Conservation (phyloP, 2,888 invertebrate species). For the Galerucella calmariensis region DNA sequence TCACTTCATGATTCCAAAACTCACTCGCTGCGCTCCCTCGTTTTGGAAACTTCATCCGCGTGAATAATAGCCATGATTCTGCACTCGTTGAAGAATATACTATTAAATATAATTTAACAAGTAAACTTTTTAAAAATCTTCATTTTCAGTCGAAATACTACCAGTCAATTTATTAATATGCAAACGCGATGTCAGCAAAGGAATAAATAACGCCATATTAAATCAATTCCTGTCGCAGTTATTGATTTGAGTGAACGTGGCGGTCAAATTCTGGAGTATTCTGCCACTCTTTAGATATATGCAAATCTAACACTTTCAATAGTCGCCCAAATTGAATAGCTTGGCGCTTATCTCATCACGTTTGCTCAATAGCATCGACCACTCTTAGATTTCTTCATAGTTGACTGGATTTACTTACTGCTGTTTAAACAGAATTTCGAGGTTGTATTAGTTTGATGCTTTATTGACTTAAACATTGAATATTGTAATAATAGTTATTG, state of each 20-base stretch:
- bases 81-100: too few species aligned
- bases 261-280: slow-evolving; percentile 25
- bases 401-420: slow-evolving; percentile 31
- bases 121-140: too few species aligned
- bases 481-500: neutral
- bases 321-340: slow-evolving; percentile 53
- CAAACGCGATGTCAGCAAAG: slow-evolving; percentile 41
- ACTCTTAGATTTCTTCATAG: slow-evolving; percentile 37
- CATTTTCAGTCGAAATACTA: too few species aligned
- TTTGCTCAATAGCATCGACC: slow-evolving; percentile 22
- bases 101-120: too few species aligned
- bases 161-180: slow-evolving; percentile 23
- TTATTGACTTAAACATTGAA: neutral
- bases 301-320: slow-evolving; percentile 54
- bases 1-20: too few species aligned
- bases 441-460: neutral
- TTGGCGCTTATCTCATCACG: slow-evolving; percentile 43
- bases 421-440: neutral
- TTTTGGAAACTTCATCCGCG: too few species aligned
- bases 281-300: slow-evolving; percentile 50
- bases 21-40: too few species aligned
- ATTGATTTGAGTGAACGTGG: slow-evolving; percentile 28
- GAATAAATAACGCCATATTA: slow-evolving; percentile 23
- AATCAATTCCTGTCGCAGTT: slow-evolving; percentile 42
- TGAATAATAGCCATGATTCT: too few species aligned